A percentile compares a stretch with the other conserved stretches of the same genome.
phyloP scores from a whole-genome alignment of 2,888 invertebrate species.

The Amaurobius ferox region DNA sequence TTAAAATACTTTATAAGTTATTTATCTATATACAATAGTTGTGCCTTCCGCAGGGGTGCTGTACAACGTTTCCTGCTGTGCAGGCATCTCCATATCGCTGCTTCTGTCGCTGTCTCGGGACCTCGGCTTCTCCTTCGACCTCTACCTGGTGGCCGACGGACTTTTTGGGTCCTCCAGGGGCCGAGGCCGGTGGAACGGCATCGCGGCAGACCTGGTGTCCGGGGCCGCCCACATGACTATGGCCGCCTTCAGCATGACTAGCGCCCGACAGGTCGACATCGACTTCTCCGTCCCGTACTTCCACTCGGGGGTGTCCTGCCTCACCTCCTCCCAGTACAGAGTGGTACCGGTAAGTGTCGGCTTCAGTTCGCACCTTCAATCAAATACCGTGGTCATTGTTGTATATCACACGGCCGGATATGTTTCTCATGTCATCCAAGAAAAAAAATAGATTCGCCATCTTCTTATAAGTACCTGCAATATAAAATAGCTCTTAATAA shows the following conservation, averaged over 20 bases:
- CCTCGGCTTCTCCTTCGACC: slow-evolving; percentile 90
- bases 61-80: slow-evolving; percentile 86
- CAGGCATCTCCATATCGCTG: slow-evolving; percentile 91
- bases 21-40: too few species aligned
- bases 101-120: slow-evolving; percentile 90
- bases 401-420: too few species aligned
- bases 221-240: slow-evolving; percentile 94
- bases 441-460: too few species aligned
- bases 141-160: slow-evolving; percentile 85
- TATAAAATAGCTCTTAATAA: too few species aligned
- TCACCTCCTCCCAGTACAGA: slow-evolving; percentile 86
- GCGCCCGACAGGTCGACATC: slow-evolving; percentile 81
- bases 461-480: too few species aligned
- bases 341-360: slow-evolving; percentile 82
- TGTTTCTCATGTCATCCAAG: too few species aligned
- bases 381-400: too few species aligned
- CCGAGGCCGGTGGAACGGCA: slow-evolving; percentile 86
- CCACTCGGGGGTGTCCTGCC: slow-evolving; percentile 91
- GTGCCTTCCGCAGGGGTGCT: slow-evolving; percentile 23
- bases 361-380: too few species aligned
- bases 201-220: slow-evolving; percentile 90
- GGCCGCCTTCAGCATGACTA: slow-evolving; percentile 90
- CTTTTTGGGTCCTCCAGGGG: slow-evolving; percentile 76
- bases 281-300: slow-evolving; percentile 95
- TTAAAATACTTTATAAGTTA: too few species aligned